Percentiles rank a stretch among this genome's conserved stretches.
These are phyloP conservation scores for Bos javanicus DNA, from an alignment of 2,113 vertebrate genomes.

Conservation along the genomic window DNA sequence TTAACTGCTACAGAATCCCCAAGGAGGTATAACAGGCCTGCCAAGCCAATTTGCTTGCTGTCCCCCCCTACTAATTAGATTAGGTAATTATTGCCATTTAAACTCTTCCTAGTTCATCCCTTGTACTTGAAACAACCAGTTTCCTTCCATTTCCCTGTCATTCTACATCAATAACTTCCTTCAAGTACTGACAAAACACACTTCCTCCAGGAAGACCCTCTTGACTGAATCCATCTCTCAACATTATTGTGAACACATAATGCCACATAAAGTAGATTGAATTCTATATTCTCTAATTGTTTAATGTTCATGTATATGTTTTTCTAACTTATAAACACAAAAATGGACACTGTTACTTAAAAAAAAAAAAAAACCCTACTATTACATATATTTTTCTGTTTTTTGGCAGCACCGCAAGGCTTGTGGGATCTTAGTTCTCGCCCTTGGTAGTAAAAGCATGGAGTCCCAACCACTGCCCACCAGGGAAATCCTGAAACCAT, in stretches of 20 bases:
- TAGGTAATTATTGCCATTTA: slow-evolving; percentile 55
- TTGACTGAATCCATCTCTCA: not conserved
- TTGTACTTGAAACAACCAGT: not conserved
- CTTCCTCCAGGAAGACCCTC: slow-evolving; percentile 26
- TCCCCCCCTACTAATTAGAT: slow-evolving; percentile 48
- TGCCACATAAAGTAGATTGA: not conserved
- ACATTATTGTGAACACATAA: not conserved
- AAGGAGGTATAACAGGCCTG: slow-evolving; percentile 39
- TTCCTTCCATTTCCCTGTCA: not conserved
- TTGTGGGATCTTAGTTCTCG: not conserved
- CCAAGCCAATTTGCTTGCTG: slow-evolving; percentile 42
- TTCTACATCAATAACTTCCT: not conserved
- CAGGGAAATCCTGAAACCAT: not conserved
- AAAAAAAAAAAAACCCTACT: not conserved
- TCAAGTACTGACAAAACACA: not conserved
- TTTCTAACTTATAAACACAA: not conserved
- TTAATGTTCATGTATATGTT: not conserved
- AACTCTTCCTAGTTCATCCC: slow-evolving; percentile 49
- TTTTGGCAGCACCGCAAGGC: not conserved
- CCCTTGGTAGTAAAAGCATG: not conserved
- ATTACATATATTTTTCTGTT: not conserved
- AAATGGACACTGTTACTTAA: slow-evolving; percentile 6
- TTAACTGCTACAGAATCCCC: slow-evolving; percentile 48
- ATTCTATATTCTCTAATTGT: not conserved
- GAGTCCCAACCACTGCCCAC: not conserved